phyloP scores from a whole-genome alignment of 2,797 vertebrate species.

The Austrolebias charrua region DNA sequence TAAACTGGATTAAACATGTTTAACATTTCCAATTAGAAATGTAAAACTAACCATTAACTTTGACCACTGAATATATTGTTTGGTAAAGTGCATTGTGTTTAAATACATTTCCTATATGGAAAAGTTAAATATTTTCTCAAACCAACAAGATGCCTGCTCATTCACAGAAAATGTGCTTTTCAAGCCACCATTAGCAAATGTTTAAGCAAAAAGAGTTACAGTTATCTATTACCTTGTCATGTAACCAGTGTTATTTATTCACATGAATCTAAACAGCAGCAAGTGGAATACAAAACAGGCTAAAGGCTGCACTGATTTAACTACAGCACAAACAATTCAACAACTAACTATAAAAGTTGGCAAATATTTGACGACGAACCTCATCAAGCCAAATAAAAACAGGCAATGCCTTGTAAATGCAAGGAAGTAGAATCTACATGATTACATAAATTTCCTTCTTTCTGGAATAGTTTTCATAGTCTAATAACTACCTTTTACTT shows the following conservation, averaged over 20 bases:
- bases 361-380: neutral
- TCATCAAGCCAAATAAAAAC: neutral
- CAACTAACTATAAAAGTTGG: neutral
- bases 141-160: too few relatives aligned
- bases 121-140: too few relatives aligned
- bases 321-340: slow-evolving; percentile 1
- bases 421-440: neutral
- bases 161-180: too few relatives aligned
- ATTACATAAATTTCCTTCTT: neutral
- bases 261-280: slow-evolving; percentile 2
- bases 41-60: too few relatives aligned
- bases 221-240: neutral
- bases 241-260: slow-evolving; percentile 11
- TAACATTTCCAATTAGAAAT: too few relatives aligned
- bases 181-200: neutral
- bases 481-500: neutral
- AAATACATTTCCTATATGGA: too few relatives aligned
- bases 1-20: too few relatives aligned
- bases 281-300: neutral
- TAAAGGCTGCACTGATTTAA: neutral
- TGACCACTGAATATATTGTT: too few relatives aligned
- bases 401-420: neutral
- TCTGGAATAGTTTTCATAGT: neutral
- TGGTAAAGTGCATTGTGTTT: too few relatives aligned
- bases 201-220: neutral